These are phyloP conservation scores for Atractosteus spatula DNA, from an alignment of 2,113 vertebrate genomes.

Conservation along the genomic window DNA sequence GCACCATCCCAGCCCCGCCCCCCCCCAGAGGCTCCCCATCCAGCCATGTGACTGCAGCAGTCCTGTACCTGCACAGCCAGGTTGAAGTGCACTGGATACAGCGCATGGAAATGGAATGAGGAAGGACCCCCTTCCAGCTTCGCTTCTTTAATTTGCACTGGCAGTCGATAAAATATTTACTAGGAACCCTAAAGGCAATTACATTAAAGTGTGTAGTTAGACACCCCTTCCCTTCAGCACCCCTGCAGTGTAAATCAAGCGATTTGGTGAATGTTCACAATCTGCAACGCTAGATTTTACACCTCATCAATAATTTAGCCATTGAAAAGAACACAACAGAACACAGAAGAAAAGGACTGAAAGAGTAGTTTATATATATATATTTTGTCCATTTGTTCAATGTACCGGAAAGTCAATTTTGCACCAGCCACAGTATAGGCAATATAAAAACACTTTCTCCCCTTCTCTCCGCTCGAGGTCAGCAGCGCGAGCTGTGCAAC, in stretches of 20 bases:
- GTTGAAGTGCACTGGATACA: conserved; percentile 31
- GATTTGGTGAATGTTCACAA: conserved; percentile 85
- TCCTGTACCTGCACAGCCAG: conserved; percentile 29
- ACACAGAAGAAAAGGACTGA: conserved; percentile 26
- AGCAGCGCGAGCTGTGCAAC: no score
- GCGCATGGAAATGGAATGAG: conserved; percentile 14
- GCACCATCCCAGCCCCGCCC: neutral
- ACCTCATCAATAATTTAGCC: conserved; percentile 84
- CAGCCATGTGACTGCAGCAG: neutral
- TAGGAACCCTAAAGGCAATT: conserved; percentile 86
- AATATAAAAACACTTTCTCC: no score
- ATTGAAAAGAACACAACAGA: conserved; percentile 30
- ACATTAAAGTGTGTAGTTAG: conserved; percentile 90
- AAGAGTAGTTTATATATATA: conserved; percentile 26
- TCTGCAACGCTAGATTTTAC: conserved; percentile 89
- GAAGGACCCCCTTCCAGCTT: conserved; percentile 47
- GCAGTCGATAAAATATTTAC: conserved; percentile 92
- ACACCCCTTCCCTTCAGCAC: conserved; percentile 76
- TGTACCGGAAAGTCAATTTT: conserved; percentile 53
- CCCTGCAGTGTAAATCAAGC: conserved; percentile 73
- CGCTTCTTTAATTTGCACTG: conserved; percentile 79
- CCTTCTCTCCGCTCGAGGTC: neutral
- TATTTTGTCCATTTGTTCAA: conserved; percentile 63
- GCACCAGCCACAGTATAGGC: no score
- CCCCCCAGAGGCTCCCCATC: neutral